Evolutionary conservation across 2,113 vertebrate species (phyloP).

Genomic region (Empidonax alnorum): DNA sequence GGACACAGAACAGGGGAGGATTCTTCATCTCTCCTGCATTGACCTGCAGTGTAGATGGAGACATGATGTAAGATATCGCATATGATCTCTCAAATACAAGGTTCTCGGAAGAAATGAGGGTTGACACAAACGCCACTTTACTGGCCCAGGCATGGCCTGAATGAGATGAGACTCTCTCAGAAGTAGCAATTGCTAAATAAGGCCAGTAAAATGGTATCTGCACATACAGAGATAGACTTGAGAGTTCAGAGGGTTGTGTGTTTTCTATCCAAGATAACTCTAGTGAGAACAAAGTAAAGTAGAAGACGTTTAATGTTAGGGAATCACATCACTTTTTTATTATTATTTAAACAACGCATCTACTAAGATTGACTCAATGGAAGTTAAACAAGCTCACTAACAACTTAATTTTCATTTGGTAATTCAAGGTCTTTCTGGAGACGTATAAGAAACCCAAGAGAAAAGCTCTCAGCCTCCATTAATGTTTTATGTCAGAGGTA

Average conservation of each 20-base stretch:
- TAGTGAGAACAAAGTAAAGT: background rate
- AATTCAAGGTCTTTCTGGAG: background rate
- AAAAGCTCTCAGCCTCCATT: background rate
- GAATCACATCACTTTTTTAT: background rate
- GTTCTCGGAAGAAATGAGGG: background rate
- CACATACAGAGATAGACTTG: background rate
- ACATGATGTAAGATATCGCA: background rate
- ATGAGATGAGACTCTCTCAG: background rate
- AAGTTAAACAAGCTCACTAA: constrained; percentile 37
- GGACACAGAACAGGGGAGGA: background rate
- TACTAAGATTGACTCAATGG: background rate
- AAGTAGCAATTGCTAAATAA: background rate
- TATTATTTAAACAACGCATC: constrained; percentile 11
- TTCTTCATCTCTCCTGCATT: background rate
- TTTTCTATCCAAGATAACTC: background rate
- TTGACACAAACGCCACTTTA: background rate
- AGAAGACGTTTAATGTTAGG: background rate
- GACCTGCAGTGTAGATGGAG: background rate
- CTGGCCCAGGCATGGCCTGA: background rate
- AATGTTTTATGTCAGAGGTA: constrained; percentile 11
- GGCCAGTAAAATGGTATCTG: background rate
- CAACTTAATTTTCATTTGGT: background rate
- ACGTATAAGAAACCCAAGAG: background rate
- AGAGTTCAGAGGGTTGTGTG: background rate
- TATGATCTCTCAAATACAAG: background rate